These are phyloP conservation scores for Stegostoma tigrinum DNA, from an alignment of 2,113 vertebrate genomes.

Conservation along the genomic window DNA sequence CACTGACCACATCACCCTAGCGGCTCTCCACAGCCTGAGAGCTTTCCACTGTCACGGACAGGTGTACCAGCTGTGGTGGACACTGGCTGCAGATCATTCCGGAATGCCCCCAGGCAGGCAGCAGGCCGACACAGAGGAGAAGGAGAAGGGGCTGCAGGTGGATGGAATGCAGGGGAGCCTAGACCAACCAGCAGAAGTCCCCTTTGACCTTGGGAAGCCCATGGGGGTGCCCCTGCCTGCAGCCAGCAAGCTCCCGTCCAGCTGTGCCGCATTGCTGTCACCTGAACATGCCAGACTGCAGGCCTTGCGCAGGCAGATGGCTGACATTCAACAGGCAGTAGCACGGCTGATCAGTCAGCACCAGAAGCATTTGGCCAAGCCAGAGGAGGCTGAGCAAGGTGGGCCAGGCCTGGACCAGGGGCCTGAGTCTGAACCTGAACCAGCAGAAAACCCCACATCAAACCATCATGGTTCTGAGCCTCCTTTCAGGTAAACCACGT, in stretches of 20 bases:
- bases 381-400: neutral
- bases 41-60: constrained; percentile 67
- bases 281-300: constrained; percentile 70
- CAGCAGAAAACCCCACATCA: neutral
- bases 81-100: constrained; percentile 20
- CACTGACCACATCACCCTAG: constrained; percentile 46
- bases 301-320: constrained; percentile 57
- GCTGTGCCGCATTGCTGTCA: constrained; percentile 63
- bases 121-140: neutral
- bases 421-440: neutral
- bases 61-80: constrained; percentile 83
- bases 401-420: neutral
- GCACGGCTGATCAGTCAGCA: constrained; percentile 71
- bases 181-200: neutral
- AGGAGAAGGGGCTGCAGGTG: neutral
- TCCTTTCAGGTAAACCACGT: neutral
- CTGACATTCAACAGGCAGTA: constrained; percentile 66
- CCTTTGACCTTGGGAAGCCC: neutral
- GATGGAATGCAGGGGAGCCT: neutral
- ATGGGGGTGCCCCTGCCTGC: neutral
- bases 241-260: constrained; percentile 38
- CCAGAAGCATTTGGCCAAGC: constrained; percentile 52
- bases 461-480: neutral
- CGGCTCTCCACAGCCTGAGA: constrained; percentile 64
- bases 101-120: neutral